A percentile compares a stretch with the other conserved stretches of the same genome.
phyloP scores from a whole-genome alignment of 2,888 invertebrate species.

The Rotaria sp. region DNA sequence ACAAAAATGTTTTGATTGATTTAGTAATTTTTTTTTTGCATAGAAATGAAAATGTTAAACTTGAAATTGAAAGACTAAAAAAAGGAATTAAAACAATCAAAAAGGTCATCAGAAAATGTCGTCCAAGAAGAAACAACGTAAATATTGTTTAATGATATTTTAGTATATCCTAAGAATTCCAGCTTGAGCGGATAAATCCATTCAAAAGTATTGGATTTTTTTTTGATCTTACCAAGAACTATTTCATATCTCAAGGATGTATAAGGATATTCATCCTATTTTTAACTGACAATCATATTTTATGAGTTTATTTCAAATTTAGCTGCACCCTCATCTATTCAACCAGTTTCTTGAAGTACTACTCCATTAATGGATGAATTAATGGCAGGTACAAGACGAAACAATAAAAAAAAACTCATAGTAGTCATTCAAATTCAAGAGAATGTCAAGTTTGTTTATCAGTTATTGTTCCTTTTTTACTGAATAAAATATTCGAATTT shows the following conservation, averaged over 20 bases:
- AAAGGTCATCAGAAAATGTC: neutral
- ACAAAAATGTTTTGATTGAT: neutral
- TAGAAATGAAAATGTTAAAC: neutral
- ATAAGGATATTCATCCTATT: no score
- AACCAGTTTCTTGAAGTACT: neutral
- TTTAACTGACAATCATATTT: no score
- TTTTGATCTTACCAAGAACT: no score
- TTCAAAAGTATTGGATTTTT: no score
- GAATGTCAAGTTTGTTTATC: neutral
- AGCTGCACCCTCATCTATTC: neutral
- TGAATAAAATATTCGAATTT: neutral
- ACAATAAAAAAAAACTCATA: neutral
- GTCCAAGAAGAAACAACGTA: neutral
- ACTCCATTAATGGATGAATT: conserved; percentile 16
- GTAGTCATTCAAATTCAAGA: neutral
- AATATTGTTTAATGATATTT: neutral
- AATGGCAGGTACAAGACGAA: conserved; percentile 5
- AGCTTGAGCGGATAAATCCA: no score
- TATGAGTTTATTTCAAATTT: neutral
- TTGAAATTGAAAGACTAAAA: neutral
- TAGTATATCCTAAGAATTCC: no score
- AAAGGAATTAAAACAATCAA: conserved; percentile 27
- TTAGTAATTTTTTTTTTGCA: neutral
- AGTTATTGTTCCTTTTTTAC: neutral
- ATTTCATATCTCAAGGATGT: no score